Conservation (phyloP, 2,797 vertebrate genomes). For the Pempheris klunzingeri region DNA sequence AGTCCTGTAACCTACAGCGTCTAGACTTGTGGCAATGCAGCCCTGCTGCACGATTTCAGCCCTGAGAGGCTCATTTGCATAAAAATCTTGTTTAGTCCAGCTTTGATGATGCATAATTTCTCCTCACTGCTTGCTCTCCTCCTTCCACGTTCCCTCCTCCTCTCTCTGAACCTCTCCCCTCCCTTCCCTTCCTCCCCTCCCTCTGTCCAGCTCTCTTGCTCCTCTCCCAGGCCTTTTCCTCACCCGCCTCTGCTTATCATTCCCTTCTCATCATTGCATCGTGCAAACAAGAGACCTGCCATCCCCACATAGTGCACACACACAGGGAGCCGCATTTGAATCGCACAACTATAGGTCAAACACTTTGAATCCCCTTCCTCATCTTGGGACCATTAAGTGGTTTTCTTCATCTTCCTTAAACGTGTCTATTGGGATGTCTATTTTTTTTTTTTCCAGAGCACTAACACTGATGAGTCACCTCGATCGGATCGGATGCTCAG, state of each 20-base stretch:
- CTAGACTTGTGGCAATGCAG: neutral
- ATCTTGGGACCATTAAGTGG: slow-evolving; percentile 36
- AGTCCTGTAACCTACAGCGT: neutral
- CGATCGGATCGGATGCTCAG: slow-evolving; percentile 35
- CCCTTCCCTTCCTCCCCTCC: neutral
- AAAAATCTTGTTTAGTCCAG: slow-evolving; percentile 42
- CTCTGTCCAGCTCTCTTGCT: neutral
- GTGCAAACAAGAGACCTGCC: slow-evolving; percentile 8
- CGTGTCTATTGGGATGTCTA: slow-evolving; percentile 15
- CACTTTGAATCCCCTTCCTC: neutral
- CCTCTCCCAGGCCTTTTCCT: slow-evolving; percentile 13
- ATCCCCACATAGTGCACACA: neutral
- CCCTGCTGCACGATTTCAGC: slow-evolving; percentile 6
- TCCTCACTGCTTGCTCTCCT: slow-evolving; percentile 17
- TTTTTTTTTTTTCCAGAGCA: slow-evolving; percentile 22
- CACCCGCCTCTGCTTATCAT: slow-evolving; percentile 1
- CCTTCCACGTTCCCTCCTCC: slow-evolving; percentile 1
- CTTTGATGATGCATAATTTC: slow-evolving; percentile 54
- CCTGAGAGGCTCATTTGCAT: slow-evolving; percentile 53
- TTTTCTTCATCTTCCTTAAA: slow-evolving; percentile 36
- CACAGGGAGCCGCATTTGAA: slow-evolving; percentile 21
- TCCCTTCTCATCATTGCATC: neutral
- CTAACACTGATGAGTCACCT: slow-evolving; percentile 40
- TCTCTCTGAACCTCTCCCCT: neutral
- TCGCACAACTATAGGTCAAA: neutral